A percentile compares a stretch with the other conserved stretches of the same genome.
Evolutionary conservation across 1,140 invertebrate genomes (phyloP).

Genomic region (Drosophila nannoptera): DNA sequence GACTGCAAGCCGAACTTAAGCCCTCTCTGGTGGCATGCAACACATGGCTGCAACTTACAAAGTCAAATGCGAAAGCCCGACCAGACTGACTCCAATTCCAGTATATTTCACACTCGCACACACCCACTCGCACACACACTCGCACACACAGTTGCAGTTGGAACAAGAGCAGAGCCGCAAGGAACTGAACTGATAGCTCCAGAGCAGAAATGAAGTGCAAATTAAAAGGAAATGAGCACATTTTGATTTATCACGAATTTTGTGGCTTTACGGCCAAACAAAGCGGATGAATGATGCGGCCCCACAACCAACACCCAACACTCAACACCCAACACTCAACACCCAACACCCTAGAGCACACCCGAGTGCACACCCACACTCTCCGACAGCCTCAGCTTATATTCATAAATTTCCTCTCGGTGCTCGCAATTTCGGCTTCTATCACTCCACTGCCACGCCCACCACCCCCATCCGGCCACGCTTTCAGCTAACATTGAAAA

Average conservation of each 20-base stretch:
- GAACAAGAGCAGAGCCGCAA: conserved; percentile 24
- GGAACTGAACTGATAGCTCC: conserved; percentile 1
- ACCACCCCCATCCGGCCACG: background rate
- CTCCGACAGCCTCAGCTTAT: conserved; percentile 1
- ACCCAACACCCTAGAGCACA: too few relatives aligned
- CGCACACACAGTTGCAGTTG: background rate
- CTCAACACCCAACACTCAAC: too few relatives aligned
- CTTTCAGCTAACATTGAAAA: background rate
- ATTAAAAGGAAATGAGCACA: conserved; percentile 76
- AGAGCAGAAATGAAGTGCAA: conserved; percentile 55
- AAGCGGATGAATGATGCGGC: conserved; percentile 12
- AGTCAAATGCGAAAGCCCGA: conserved; percentile 11
- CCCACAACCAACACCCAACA: too few relatives aligned
- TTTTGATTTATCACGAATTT: conserved; percentile 70
- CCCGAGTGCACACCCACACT: background rate
- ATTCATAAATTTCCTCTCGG: conserved; percentile 38
- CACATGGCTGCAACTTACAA: conserved; percentile 20
- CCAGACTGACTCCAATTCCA: conserved; percentile 53
- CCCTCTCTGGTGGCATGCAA: conserved; percentile 13
- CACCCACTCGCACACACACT: background rate
- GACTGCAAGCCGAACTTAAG: conserved; percentile 11
- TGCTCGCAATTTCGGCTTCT: conserved; percentile 37
- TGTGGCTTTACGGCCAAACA: conserved; percentile 44
- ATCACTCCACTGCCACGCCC: conserved; percentile 10
- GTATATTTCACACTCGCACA: conserved; percentile 8